Percentiles rank a stretch among this genome's conserved stretches.
These are phyloP conservation scores for Anneissia japonica DNA, from an alignment of 35 echinoderm and acorn worm species.

Conservation along the genomic window DNA sequence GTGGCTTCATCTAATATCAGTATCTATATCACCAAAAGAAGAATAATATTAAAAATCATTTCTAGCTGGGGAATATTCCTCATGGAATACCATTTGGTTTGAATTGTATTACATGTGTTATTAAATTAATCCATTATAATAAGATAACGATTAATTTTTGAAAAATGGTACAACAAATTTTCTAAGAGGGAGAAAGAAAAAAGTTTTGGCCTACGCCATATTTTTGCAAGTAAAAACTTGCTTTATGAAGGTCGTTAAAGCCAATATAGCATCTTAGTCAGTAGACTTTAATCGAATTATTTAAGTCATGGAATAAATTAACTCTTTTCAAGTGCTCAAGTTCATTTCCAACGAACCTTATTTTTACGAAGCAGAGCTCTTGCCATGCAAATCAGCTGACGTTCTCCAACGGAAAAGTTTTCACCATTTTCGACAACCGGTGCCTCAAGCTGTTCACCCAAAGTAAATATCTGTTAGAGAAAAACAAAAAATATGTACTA, in stretches of 20 bases:
- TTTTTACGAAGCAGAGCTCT: conserved; percentile 88
- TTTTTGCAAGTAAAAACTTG: neutral
- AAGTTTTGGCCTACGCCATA: neutral
- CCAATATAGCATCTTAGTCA: neutral
- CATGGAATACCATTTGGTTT: no score
- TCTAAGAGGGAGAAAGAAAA: neutral
- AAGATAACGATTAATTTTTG: no score
- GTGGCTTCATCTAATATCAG: conserved; percentile 82
- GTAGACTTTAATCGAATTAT: neutral
- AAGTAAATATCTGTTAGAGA: conserved; percentile 40
- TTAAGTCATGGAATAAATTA: neutral
- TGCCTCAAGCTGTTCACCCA: conserved; percentile 56
- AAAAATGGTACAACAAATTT: neutral
- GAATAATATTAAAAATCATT: no score
- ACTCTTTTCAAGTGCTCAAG: neutral
- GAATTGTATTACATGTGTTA: no score
- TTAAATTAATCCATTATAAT: no score
- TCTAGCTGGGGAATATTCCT: no score
- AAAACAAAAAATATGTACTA: neutral
- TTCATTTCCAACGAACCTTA: conserved; percentile 32
- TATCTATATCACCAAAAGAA: conserved; percentile 30
- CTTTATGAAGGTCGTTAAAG: neutral
- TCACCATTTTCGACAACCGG: conserved; percentile 76
- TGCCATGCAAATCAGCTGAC: conserved; percentile 92
- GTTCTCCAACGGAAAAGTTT: conserved; percentile 91